Conservation (phyloP, 2,113 vertebrate species). For the Canis aureus region DNA sequence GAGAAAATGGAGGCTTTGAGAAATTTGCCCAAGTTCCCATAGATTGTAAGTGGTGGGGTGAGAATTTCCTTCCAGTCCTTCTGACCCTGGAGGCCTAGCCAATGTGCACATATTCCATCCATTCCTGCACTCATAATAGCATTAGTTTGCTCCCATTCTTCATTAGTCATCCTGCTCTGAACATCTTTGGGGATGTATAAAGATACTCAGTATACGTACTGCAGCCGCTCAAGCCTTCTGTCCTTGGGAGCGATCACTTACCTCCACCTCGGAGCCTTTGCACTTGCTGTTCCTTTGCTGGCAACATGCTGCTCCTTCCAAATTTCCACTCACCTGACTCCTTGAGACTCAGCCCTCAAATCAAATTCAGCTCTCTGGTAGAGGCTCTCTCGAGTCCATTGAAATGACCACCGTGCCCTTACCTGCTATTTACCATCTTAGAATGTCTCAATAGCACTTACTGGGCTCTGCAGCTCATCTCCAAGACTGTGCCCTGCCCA, state of each 20-base stretch:
- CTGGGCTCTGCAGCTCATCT: neutral
- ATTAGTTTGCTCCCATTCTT: neutral
- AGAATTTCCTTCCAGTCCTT: neutral
- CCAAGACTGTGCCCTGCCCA: neutral
- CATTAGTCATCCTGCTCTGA: neutral
- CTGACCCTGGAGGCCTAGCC: neutral
- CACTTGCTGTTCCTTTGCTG: neutral
- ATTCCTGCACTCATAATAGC: rapidly evolving
- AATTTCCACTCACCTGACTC: neutral
- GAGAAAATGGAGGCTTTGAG: neutral
- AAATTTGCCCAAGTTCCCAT: neutral
- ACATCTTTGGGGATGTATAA: neutral
- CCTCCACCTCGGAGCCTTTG: neutral
- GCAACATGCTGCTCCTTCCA: neutral
- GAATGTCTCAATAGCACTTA: neutral
- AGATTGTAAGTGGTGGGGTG: neutral
- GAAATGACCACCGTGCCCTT: rapidly evolving
- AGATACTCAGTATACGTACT: rapidly evolving
- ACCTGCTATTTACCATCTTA: rapidly evolving
- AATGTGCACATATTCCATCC: neutral
- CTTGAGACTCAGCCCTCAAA: neutral
- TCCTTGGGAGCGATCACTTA: no score
- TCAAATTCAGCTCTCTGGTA: neutral
- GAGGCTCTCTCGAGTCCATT: no score
- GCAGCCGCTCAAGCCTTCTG: neutral